A percentile compares a stretch with the other conserved stretches of the same genome.
Conservation (phyloP, 92 coral and sea anemone species). For the Phenganax subtilis region DNA sequence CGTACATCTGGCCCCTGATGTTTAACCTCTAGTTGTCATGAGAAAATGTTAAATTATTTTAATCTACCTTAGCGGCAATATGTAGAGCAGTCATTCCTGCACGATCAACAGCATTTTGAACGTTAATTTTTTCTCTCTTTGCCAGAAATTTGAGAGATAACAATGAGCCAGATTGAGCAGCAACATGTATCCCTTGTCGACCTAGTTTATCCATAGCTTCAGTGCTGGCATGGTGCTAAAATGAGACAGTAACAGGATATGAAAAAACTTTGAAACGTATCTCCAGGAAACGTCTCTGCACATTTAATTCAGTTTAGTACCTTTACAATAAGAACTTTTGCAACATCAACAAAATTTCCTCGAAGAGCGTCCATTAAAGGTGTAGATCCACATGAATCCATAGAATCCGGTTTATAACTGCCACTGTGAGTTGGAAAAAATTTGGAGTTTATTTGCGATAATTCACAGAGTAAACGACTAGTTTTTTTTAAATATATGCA, state of each 20-base stretch:
- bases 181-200: slow-evolving; percentile 75
- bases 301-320: slow-evolving; percentile 23
- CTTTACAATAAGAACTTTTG: slow-evolving; percentile 54
- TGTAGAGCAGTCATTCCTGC: slow-evolving; percentile 72
- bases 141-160: slow-evolving; percentile 63
- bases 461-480: background rate
- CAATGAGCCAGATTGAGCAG: slow-evolving; percentile 74
- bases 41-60: too few relatives aligned
- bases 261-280: background rate
- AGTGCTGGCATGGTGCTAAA: slow-evolving; percentile 53
- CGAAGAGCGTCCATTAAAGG: slow-evolving; percentile 89
- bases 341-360: slow-evolving; percentile 60
- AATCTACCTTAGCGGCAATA: slow-evolving; percentile 83
- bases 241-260: background rate
- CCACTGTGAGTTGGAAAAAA: slow-evolving; percentile 42
- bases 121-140: slow-evolving; percentile 50
- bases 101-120: slow-evolving; percentile 46
- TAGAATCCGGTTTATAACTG: slow-evolving; percentile 55
- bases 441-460: background rate
- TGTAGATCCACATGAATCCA: slow-evolving; percentile 88
- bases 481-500: background rate
- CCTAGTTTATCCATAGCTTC: slow-evolving; percentile 67
- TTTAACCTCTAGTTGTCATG: too few relatives aligned
- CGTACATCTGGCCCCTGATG: too few relatives aligned
- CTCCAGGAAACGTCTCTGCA: background rate